phyloP scores from a whole-genome alignment of 2,113 vertebrate species.

The Jaculus jaculus region DNA sequence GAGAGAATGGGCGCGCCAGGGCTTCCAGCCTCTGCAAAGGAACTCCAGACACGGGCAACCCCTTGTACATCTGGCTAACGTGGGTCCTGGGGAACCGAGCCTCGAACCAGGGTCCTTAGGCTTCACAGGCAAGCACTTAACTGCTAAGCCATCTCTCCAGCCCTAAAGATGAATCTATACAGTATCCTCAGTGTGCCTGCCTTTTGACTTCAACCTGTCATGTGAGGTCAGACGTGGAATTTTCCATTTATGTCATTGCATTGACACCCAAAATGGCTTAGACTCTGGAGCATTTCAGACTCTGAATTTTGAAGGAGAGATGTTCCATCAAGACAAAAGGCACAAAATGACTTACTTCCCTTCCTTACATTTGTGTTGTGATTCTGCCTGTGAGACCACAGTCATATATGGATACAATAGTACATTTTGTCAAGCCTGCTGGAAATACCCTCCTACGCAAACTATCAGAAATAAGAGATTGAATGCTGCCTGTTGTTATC shows the following conservation, averaged over 20 bases:
- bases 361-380: neutral
- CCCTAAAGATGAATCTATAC: neutral
- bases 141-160: too few species aligned
- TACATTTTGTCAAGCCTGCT: neutral
- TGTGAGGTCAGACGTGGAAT: neutral
- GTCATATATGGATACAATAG: neutral
- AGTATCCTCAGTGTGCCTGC: neutral
- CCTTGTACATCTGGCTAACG: too few species aligned
- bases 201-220: neutral
- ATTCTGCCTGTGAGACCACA: neutral
- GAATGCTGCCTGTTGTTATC: neutral
- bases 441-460: slow-evolving; percentile 5
- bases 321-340: neutral
- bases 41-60: too few species aligned
- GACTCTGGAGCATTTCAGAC: neutral
- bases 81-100: too few species aligned
- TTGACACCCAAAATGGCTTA: neutral
- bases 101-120: too few species aligned
- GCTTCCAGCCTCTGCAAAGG: too few species aligned
- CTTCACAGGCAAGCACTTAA: too few species aligned
- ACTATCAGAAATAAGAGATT: neutral
- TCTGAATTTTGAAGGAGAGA: neutral
- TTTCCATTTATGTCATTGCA: neutral
- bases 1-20: too few species aligned
- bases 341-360: neutral